phyloP scores from a whole-genome alignment of 2,888 invertebrate species.

The Sicus ferrugineus region DNA sequence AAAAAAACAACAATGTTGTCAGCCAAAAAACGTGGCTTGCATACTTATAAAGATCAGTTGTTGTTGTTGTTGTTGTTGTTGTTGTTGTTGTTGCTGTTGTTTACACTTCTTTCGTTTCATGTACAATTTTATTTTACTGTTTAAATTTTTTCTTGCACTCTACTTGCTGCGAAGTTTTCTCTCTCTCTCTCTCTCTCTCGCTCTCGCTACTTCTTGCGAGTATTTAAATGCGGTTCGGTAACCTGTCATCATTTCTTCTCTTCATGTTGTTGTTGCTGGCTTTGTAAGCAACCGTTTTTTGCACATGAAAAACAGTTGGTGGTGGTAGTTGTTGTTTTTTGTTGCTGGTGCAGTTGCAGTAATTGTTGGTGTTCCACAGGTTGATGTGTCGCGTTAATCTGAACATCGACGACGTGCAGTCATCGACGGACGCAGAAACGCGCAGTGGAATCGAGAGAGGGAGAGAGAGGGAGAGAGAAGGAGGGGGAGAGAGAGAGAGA shows the following conservation, averaged over 20 bases:
- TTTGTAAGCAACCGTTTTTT: neutral
- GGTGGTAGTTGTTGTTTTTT: too few species aligned
- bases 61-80: neutral
- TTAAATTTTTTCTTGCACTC: too few species aligned
- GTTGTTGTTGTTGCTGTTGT: neutral
- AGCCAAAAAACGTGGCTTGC: conserved; percentile 1
- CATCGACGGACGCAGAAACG: neutral
- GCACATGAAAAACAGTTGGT: neutral
- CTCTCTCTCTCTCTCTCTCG: neutral
- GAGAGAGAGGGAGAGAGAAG: too few species aligned
- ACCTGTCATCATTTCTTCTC: conserved; percentile 37
- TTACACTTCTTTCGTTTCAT: neutral
- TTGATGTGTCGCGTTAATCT: too few species aligned
- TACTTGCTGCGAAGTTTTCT: neutral
- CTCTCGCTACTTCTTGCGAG: conserved; percentile 35
- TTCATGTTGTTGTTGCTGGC: neutral
- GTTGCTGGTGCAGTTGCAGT: too few species aligned
- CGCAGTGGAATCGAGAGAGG: neutral
- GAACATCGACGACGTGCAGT: too few species aligned
- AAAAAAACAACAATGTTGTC: neutral
- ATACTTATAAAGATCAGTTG: neutral
- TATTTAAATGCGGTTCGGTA: conserved; percentile 45
- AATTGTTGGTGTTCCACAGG: too few species aligned
- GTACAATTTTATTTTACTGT: neutral
- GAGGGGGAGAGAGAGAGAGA: too few species aligned